phyloP scores from a whole-genome alignment of 2,797 vertebrate species.

The Threskiornis aethiopicus region DNA sequence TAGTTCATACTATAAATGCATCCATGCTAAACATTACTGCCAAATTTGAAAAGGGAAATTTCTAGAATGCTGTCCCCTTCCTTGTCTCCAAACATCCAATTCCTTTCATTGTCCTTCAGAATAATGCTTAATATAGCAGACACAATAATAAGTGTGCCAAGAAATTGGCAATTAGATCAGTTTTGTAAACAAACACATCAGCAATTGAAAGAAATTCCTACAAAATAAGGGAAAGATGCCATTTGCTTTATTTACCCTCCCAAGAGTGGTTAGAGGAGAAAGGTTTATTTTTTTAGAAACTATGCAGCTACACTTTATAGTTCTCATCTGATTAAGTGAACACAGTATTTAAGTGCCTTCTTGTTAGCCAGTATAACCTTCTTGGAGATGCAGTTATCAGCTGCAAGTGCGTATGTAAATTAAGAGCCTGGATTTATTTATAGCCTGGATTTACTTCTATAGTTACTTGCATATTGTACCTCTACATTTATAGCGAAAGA shows the following conservation, averaged over 20 bases:
- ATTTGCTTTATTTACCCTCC: not conserved
- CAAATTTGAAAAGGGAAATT: not conserved
- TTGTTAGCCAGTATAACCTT: not conserved
- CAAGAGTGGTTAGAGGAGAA: not conserved
- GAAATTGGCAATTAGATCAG: not conserved
- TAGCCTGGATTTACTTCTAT: not conserved
- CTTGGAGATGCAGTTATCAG: not conserved
- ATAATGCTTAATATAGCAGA: not conserved
- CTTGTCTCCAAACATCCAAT: not conserved
- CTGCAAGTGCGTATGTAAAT: not conserved
- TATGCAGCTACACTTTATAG: not conserved
- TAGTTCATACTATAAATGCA: not conserved
- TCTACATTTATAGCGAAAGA: not conserved
- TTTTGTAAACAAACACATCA: not conserved
- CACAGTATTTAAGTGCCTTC: not conserved
- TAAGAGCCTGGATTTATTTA: not conserved
- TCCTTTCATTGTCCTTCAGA: not conserved
- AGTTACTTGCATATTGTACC: not conserved
- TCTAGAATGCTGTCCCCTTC: not conserved
- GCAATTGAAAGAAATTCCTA: not conserved
- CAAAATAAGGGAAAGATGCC: not conserved
- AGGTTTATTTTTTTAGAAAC: not conserved
- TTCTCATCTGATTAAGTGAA: not conserved
- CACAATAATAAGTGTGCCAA: not conserved
- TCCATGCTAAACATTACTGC: not conserved